phyloP scores from a whole-genome alignment of 2,113 vertebrate species.

The Leuciscus idus region DNA sequence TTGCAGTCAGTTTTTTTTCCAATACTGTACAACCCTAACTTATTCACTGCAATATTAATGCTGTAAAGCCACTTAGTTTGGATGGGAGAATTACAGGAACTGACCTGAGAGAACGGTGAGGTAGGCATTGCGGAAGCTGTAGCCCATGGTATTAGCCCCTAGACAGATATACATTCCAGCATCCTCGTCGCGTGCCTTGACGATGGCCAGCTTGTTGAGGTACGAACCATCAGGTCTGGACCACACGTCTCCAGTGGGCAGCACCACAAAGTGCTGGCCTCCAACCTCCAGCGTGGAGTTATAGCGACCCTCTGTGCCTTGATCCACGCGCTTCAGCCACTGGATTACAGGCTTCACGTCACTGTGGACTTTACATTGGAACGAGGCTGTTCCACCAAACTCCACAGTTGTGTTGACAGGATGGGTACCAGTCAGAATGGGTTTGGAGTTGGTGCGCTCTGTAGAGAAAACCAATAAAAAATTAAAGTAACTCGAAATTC shows the following conservation, averaged over 20 bases:
- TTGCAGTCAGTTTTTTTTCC: no score
- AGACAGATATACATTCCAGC: constrained; percentile 73
- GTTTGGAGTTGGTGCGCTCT: constrained; percentile 71
- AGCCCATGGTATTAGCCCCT: constrained; percentile 72
- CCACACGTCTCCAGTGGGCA: constrained; percentile 70
- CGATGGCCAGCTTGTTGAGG: constrained; percentile 70
- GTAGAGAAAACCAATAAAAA: background rate
- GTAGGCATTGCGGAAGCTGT: constrained; percentile 70
- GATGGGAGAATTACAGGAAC: background rate
- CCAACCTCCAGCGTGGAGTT: constrained; percentile 71
- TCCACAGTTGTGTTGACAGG: constrained; percentile 72
- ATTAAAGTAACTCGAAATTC: background rate
- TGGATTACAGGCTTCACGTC: constrained; percentile 71
- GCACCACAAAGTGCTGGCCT: constrained; percentile 68
- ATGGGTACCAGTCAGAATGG: constrained; percentile 68
- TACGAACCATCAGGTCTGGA: constrained; percentile 72
- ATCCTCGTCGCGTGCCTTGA: constrained; percentile 66
- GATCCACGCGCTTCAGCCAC: constrained; percentile 69
- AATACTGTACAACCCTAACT: no score
- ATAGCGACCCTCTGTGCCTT: constrained; percentile 61
- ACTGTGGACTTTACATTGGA: constrained; percentile 71
- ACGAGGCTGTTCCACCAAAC: constrained; percentile 68
- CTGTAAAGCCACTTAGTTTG: background rate
- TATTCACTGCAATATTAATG: background rate
- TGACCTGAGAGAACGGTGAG: constrained; percentile 70